A percentile compares a stretch with the other conserved stretches of the same genome.
These are phyloP conservation scores for Aleadryas rufinucha DNA, from an alignment of 2,113 vertebrate genomes.

Conservation along the genomic window DNA sequence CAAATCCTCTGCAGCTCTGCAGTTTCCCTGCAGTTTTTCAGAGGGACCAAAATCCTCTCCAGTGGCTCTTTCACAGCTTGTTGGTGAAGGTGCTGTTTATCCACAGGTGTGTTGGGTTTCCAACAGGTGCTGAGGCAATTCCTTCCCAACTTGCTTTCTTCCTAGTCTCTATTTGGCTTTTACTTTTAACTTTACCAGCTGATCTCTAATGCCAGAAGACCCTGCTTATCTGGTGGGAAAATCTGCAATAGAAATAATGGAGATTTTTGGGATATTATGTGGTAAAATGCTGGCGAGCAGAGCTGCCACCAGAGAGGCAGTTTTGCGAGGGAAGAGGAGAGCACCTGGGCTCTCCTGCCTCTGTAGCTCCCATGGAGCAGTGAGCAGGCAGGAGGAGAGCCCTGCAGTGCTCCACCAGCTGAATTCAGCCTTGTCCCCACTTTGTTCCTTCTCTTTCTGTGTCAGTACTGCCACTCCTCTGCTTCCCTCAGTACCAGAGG, in stretches of 20 bases:
- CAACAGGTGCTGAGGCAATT: not conserved
- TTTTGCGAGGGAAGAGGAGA: fast-evolving
- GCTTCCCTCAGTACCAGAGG: not conserved
- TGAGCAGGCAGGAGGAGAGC: not conserved
- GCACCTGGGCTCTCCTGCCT: not conserved
- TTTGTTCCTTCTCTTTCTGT: not conserved
- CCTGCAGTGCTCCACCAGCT: not conserved
- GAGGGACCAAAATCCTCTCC: not conserved
- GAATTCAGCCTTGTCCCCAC: not conserved
- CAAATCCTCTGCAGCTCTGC: not conserved
- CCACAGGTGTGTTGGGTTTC: not conserved
- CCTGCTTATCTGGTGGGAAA: not conserved
- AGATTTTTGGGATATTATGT: not conserved
- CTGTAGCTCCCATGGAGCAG: fast-evolving
- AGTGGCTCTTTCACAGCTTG: not conserved
- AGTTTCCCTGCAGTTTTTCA: not conserved
- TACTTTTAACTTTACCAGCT: not conserved
- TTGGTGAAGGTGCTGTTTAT: not conserved
- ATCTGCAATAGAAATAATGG: not conserved
- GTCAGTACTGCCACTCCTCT: not conserved
- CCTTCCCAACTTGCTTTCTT: not conserved
- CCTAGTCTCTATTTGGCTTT: not conserved
- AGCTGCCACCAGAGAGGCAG: not conserved
- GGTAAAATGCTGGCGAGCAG: fast-evolving
- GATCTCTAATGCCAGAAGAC: not conserved